Conservation (phyloP, 2,113 vertebrate genomes). For the Polypterus bichir region DNA sequence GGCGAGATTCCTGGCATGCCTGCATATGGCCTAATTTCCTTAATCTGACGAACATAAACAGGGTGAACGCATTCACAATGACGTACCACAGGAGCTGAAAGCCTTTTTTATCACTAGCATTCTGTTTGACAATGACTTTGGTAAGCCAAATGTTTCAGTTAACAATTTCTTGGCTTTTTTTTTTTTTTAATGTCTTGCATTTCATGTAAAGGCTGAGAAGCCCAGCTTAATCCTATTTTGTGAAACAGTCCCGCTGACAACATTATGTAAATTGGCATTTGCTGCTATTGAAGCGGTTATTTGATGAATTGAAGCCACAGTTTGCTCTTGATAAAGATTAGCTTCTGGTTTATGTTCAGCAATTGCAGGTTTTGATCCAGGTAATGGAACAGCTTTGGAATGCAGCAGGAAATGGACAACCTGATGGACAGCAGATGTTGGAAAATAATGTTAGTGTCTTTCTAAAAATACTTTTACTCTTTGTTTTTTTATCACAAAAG, state of each 20-base stretch:
- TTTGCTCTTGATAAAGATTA: neutral
- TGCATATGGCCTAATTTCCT: conserved; percentile 20
- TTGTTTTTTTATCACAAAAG: no score
- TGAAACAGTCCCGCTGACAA: neutral
- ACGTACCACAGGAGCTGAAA: neutral
- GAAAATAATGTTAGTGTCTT: conserved; percentile 31
- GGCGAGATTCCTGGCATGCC: conserved; percentile 7
- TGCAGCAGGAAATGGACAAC: conserved; percentile 45
- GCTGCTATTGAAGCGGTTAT: neutral
- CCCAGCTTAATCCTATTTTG: neutral
- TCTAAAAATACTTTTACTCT: conserved; percentile 22
- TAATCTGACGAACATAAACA: conserved; percentile 3
- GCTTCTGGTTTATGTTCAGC: conserved; percentile 1
- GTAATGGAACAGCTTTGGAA: conserved; percentile 48
- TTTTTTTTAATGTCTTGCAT: neutral
- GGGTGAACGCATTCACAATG: neutral
- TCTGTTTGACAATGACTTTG: neutral
- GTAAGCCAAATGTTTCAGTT: neutral
- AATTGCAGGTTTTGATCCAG: conserved; percentile 29
- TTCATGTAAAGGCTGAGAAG: neutral
- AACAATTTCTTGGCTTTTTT: neutral
- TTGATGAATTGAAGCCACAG: neutral
- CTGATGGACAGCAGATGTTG: conserved; percentile 54
- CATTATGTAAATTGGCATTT: no score
- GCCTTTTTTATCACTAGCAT: neutral